Evolutionary conservation across 92 coral and sea anemone genomes (phyloP).

Genomic region (Pocillopora meandrina): DNA sequence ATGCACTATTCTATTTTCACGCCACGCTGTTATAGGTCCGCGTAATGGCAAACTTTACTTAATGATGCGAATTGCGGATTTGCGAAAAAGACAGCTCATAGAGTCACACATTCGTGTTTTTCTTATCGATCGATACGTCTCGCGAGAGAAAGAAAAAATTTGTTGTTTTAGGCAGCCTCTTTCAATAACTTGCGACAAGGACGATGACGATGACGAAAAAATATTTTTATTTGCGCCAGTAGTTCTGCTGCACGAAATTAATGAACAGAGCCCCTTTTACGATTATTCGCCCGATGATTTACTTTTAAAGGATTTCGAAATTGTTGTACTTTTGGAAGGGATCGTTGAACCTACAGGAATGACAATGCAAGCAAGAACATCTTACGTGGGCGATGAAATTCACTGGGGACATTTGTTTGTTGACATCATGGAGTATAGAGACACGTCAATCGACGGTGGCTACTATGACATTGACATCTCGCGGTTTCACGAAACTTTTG

Average conservation of each 20-base stretch:
- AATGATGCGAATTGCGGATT: slow-evolving; percentile 79
- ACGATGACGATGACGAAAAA: slow-evolving; percentile 62
- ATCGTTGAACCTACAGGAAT: slow-evolving; percentile 81
- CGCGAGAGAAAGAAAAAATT: slow-evolving; percentile 71
- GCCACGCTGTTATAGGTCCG: slow-evolving; percentile 71
- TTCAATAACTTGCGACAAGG: slow-evolving; percentile 43
- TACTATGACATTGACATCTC: slow-evolving; percentile 46
- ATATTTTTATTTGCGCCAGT: slow-evolving; percentile 70
- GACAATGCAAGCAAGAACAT: slow-evolving; percentile 82
- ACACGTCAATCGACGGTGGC: slow-evolving; percentile 17
- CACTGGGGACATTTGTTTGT: slow-evolving; percentile 78
- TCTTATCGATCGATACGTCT: slow-evolving; percentile 55
- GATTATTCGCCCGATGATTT: slow-evolving; percentile 69
- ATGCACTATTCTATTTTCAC: slow-evolving; percentile 62
- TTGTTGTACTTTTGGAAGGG: slow-evolving; percentile 73
- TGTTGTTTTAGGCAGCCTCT: slow-evolving; percentile 85
- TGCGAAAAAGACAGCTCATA: slow-evolving; percentile 72
- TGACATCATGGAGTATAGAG: slow-evolving; percentile 46
- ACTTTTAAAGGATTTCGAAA: slow-evolving; percentile 51
- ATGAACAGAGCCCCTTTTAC: slow-evolving; percentile 76
- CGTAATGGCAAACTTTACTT: slow-evolving; percentile 71
- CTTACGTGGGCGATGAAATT: slow-evolving; percentile 78
- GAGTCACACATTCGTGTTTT: slow-evolving; percentile 72
- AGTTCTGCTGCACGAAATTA: slow-evolving; percentile 67
- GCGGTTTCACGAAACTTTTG: slow-evolving; percentile 38